phyloP scores from a whole-genome alignment of 2,888 invertebrate species.

The Gastracanthus pulcherrimus region DNA sequence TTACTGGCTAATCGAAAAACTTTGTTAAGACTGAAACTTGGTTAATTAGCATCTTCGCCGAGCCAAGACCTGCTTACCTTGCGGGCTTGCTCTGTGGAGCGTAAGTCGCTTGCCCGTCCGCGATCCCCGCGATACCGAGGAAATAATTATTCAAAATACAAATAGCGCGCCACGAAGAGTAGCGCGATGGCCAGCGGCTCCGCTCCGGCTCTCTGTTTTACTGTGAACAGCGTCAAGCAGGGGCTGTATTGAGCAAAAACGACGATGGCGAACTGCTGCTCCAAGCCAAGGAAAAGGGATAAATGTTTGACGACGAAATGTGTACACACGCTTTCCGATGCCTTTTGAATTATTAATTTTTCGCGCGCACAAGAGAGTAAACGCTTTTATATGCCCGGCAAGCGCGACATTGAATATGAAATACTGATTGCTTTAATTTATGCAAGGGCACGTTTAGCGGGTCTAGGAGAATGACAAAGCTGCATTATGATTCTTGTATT shows the following conservation, averaged over 20 bases:
- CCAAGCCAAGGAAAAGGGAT: slow-evolving; percentile 22
- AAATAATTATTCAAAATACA: slow-evolving; percentile 72
- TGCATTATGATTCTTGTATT: no score
- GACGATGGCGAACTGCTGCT: background rate
- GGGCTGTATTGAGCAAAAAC: slow-evolving; percentile 11
- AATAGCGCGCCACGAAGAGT: slow-evolving; percentile 56
- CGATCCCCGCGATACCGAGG: slow-evolving; percentile 36
- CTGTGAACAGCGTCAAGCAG: background rate
- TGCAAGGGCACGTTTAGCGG: background rate
- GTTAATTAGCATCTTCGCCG: slow-evolving; percentile 77
- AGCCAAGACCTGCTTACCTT: slow-evolving; percentile 69
- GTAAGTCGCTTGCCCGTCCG: slow-evolving; percentile 37
- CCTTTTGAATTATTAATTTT: slow-evolving; percentile 52
- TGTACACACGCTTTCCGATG: slow-evolving; percentile 31
- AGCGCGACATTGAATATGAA: background rate
- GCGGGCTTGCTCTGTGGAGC: slow-evolving; percentile 60
- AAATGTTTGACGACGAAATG: slow-evolving; percentile 48
- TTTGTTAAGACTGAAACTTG: slow-evolving; percentile 75
- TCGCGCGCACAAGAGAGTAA: background rate
- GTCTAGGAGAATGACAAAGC: no score
- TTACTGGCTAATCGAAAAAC: slow-evolving; percentile 76
- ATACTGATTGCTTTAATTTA: slow-evolving; percentile 43
- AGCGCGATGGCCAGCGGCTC: slow-evolving; percentile 11
- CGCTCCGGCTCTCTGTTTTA: background rate
- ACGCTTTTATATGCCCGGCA: background rate